Conservation (phyloP, 2,113 vertebrate genomes). For the Corythoichthys intestinalis region DNA sequence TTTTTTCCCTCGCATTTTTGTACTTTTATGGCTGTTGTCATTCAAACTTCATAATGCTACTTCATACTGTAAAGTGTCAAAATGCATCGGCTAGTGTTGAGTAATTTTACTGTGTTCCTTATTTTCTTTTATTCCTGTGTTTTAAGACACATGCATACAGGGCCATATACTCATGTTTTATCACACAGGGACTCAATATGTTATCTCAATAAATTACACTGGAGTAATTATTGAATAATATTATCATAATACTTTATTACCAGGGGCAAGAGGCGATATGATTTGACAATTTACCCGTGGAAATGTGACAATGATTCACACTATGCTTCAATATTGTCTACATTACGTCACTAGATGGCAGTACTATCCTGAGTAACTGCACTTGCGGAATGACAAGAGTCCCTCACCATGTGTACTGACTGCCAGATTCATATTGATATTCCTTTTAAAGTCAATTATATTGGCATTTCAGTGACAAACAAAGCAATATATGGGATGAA, state of each 20-base stretch:
- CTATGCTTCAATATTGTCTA: neutral
- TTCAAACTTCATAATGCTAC: neutral
- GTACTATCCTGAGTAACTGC: neutral
- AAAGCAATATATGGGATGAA: neutral
- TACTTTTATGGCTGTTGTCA: neutral
- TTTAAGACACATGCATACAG: neutral
- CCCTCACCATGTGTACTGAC: neutral
- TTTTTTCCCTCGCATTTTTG: neutral
- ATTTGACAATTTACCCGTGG: neutral
- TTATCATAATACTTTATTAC: neutral
- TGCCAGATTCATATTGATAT: neutral
- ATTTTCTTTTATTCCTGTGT: neutral
- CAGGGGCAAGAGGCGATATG: neutral
- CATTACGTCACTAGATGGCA: neutral
- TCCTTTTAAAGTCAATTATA: neutral
- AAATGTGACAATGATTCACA: neutral
- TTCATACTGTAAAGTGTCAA: no score
- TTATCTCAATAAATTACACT: neutral
- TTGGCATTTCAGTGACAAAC: neutral
- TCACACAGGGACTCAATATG: no score
- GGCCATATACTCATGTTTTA: no score
- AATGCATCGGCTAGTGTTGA: no score
- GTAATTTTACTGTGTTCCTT: no score
- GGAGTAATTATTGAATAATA: neutral
- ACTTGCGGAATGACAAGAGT: neutral